A percentile compares a stretch with the other conserved stretches of the same genome.
Evolutionary conservation across 2,888 invertebrate genomes (phyloP).

Genomic region (Drosophila suboccidentalis): DNA sequence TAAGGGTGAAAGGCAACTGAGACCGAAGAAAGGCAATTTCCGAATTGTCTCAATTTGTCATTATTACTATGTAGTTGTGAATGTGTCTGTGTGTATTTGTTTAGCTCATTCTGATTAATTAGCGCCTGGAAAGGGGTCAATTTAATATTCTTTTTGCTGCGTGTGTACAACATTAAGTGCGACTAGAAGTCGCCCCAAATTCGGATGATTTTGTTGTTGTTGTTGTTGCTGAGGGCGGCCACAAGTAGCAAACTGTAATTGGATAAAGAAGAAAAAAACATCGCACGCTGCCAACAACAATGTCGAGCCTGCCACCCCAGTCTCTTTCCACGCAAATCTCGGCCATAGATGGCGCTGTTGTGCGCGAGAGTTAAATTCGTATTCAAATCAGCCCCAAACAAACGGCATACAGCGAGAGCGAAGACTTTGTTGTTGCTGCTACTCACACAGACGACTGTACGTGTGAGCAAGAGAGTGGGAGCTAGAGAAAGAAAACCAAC

Average conservation of each 20-base stretch:
- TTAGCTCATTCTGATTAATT: slow-evolving; percentile 71
- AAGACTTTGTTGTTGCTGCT: slow-evolving; percentile 34
- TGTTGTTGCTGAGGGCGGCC: slow-evolving; percentile 12
- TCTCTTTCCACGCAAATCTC: slow-evolving; percentile 65
- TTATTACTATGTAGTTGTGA: slow-evolving; percentile 43
- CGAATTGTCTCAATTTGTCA: slow-evolving; percentile 66
- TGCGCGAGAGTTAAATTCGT: slow-evolving; percentile 50
- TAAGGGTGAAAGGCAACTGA: slow-evolving; percentile 15
- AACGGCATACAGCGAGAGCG: slow-evolving; percentile 28
- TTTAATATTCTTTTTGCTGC: slow-evolving; percentile 18
- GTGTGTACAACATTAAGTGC: slow-evolving; percentile 29
- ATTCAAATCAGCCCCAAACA: slow-evolving; percentile 77
- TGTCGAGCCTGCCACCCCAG: slow-evolving; percentile 34
- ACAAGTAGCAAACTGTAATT: slow-evolving; percentile 33
- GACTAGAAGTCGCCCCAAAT: slow-evolving; percentile 22
- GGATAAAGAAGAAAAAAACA: slow-evolving; percentile 41
- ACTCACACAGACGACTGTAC: slow-evolving; percentile 16
- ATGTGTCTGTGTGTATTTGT: slow-evolving; percentile 50
- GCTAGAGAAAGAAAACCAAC: slow-evolving; percentile 22
- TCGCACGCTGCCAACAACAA: slow-evolving; percentile 52
- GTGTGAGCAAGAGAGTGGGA: slow-evolving; percentile 21
- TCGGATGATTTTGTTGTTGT: slow-evolving; percentile 1
- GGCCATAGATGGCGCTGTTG: slow-evolving; percentile 82
- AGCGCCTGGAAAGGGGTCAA: slow-evolving; percentile 41
- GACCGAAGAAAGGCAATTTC: slow-evolving; percentile 17